Evolutionary conservation across 1,140 invertebrate species (phyloP), one percentile per base, ranked within the genome.

Genomic region (Papilio polytes): DNA sequence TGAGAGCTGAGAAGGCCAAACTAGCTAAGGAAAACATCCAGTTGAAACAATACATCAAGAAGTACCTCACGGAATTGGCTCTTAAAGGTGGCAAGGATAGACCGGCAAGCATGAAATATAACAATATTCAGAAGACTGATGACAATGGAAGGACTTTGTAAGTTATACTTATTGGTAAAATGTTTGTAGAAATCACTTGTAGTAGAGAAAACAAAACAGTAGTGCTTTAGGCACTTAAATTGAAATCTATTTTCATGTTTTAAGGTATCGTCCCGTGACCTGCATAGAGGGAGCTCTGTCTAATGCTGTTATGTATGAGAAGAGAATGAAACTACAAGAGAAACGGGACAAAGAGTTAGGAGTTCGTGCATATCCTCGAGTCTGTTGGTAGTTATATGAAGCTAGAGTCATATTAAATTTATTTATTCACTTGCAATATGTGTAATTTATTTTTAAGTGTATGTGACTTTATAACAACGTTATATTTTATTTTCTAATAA

Each of bases 201-300:
- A 36, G 36, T 36, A n/a, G n/a, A 36, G 36, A 2, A 0, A 6
- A 36, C 4, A 36, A 36, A 36, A 36, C 6, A 4, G 6, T 36
- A 36, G 36, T 36, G 4, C 36, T 0, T 36, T 36, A 36, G 36
- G 36, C 36, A 36, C 36, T 36, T 4, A 4, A 36, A 6, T 36
- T 36, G 36, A 36, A 36, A 36, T 36, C 2, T 56, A 2, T n/a
- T 70, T 46, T 80, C 80, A 73, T 82, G 74, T 78, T 83, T 82
- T 15, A 82, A 95, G 94, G 76, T 90, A 90, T 70, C 92, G 92
- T 7, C 95, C 95, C 74, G 92, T 95, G 0, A 95, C 95, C 9
- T 95, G 95, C 76, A 93, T 95, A 48, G 95, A 95, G 87, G 95
- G 93, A 36, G 93, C 90, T 41, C 84, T 93, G 0, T 95, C 90